Conservation (phyloP, 2,888 invertebrate genomes). For the Eucera pruinosa region DNA sequence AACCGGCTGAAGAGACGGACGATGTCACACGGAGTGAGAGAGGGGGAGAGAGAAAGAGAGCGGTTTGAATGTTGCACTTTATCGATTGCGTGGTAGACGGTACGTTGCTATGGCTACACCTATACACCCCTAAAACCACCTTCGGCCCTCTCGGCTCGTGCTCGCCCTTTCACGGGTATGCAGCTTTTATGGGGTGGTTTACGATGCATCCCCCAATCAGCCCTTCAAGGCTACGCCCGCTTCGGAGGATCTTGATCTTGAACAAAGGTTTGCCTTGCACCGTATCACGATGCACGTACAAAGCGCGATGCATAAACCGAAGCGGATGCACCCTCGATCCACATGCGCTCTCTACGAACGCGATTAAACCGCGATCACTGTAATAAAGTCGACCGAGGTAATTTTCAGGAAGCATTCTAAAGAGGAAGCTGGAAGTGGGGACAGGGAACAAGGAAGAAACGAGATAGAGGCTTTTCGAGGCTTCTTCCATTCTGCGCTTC, state of each 20-base stretch:
- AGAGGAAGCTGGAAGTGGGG: neutral
- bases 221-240: slow-evolving; percentile 60
- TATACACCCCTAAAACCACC: slow-evolving; percentile 71
- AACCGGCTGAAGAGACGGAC: slow-evolving; percentile 48
- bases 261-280: slow-evolving; percentile 63
- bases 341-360: neutral
- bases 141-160: slow-evolving; percentile 66
- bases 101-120: slow-evolving; percentile 81
- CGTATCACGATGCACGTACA: slow-evolving; percentile 17
- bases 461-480: neutral
- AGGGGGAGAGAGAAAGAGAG: slow-evolving; percentile 1
- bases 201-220: slow-evolving; percentile 61
- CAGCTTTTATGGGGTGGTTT: slow-evolving; percentile 71
- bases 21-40: slow-evolving; percentile 46
- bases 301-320: slow-evolving; percentile 12
- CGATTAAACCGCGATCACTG: slow-evolving; percentile 42
- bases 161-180: slow-evolving; percentile 67
- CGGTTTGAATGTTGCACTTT: slow-evolving; percentile 78
- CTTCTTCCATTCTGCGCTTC: neutral
- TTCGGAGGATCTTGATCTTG: slow-evolving; percentile 79
- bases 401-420: slow-evolving; percentile 15
- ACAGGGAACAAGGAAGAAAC: neutral
- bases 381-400: slow-evolving; percentile 34
- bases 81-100: slow-evolving; percentile 77
- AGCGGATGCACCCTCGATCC: slow-evolving; percentile 11